Conservation (phyloP, 2,888 invertebrate genomes). For the Ptilodon capucinus region DNA sequence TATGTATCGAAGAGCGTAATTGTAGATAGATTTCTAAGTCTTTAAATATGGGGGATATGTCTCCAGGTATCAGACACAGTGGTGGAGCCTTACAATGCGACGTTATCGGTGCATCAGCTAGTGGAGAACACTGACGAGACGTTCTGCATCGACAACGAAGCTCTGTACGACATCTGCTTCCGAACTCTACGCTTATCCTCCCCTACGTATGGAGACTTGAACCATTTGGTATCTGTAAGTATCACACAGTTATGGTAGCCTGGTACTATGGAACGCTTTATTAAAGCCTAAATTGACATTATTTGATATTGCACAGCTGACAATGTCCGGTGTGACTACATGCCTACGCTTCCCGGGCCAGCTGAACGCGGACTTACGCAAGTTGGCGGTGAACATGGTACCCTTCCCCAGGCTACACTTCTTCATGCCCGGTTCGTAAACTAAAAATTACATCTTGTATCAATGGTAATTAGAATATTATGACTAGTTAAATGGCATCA, state of each 20-base stretch:
- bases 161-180: constrained; percentile 95
- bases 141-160: constrained; percentile 95
- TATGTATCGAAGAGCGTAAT: too few relatives aligned
- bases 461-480: too few relatives aligned
- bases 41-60: too few relatives aligned
- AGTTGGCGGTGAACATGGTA: constrained; percentile 94
- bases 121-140: constrained; percentile 95
- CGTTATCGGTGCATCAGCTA: constrained; percentile 92
- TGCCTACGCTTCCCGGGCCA: constrained; percentile 74
- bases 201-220: constrained; percentile 95
- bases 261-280: neutral
- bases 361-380: constrained; percentile 90
- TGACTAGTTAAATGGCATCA: too few relatives aligned
- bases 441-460: neutral
- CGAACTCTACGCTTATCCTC: constrained; percentile 90
- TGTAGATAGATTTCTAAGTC: too few relatives aligned
- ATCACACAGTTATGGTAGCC: neutral
- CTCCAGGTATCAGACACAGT: constrained; percentile 92
- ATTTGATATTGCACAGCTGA: constrained; percentile 55
- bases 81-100: constrained; percentile 95
- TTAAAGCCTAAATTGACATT: too few relatives aligned
- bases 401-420: constrained; percentile 95
- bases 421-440: constrained; percentile 87
- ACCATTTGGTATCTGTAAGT: constrained; percentile 91
- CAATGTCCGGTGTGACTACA: constrained; percentile 75